phyloP scores from a whole-genome alignment of 2,113 vertebrate genomes.

The Cheirogaleus medius region DNA sequence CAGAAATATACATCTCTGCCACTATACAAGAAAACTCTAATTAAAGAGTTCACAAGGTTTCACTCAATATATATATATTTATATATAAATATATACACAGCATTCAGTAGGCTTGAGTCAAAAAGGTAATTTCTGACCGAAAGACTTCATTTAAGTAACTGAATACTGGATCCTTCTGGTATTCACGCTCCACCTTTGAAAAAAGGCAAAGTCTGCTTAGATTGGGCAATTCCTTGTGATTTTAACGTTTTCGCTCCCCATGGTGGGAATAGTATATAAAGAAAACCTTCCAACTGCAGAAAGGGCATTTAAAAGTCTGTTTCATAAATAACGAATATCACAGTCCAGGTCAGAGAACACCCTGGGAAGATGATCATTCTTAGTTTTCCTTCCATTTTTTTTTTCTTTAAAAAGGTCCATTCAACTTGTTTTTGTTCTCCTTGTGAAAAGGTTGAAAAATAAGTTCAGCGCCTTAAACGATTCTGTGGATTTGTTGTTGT shows the following conservation, averaged over 20 bases:
- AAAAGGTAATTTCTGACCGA: conserved; percentile 90
- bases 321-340: conserved; percentile 97
- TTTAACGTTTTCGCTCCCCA: conserved; percentile 88
- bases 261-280: conserved; percentile 92
- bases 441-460: conserved; percentile 84
- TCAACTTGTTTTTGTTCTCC: conserved; percentile 81
- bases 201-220: conserved; percentile 94
- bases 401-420: conserved; percentile 81
- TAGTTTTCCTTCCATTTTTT: conserved; percentile 71
- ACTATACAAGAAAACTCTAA: conserved; percentile 97
- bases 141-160: conserved; percentile 93
- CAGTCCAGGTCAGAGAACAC: conserved; percentile 90
- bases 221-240: conserved; percentile 88
- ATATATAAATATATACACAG: conserved; percentile 92
- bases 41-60: conserved; percentile 94
- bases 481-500: conserved; percentile 83
- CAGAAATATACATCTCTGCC: conserved; percentile 96
- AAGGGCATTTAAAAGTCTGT: conserved; percentile 95
- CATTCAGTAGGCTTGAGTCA: conserved; percentile 94
- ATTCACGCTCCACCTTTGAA: conserved; percentile 96
- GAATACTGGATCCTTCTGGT: conserved; percentile 92
- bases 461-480: conserved; percentile 88
- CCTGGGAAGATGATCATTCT: conserved; percentile 90
- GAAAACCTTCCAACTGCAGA: conserved; percentile 96
- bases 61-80: conserved; percentile 88